Conservation (phyloP, 2,888 invertebrate genomes). For the Tetramorium bicarinatum region DNA sequence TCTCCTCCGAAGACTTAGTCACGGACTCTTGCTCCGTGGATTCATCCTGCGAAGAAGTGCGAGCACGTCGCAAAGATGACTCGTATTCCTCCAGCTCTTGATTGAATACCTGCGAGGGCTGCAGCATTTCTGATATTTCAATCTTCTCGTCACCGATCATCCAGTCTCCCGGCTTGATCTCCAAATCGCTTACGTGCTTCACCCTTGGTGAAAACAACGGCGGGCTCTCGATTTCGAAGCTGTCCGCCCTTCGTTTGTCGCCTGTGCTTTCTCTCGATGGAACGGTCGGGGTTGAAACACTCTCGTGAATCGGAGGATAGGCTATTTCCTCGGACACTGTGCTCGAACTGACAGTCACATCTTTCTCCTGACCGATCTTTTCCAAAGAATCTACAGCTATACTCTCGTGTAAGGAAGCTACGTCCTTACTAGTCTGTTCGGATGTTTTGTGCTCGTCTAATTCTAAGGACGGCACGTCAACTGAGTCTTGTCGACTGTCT, state of each 20-base stretch:
- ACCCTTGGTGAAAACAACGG: slow-evolving; percentile 81
- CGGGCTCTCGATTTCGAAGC: slow-evolving; percentile 82
- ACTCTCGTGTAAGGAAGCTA: slow-evolving; percentile 80
- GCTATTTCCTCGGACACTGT: slow-evolving; percentile 81
- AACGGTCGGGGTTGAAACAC: slow-evolving; percentile 12
- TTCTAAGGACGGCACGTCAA: slow-evolving; percentile 82
- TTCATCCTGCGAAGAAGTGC: slow-evolving; percentile 71
- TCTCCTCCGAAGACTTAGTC: slow-evolving; percentile 76
- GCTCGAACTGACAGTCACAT: slow-evolving; percentile 79
- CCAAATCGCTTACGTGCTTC: slow-evolving; percentile 79
- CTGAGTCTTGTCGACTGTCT: slow-evolving; percentile 79
- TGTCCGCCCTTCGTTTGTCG: slow-evolving; percentile 73
- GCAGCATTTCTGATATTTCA: slow-evolving; percentile 82
- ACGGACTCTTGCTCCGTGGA: slow-evolving; percentile 76
- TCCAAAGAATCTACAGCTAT: slow-evolving; percentile 80
- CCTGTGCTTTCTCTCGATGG: slow-evolving; percentile 25
- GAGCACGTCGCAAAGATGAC: slow-evolving; percentile 69
- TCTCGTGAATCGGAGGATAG: slow-evolving; percentile 76
- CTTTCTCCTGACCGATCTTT: slow-evolving; percentile 78
- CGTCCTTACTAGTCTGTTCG: slow-evolving; percentile 73
- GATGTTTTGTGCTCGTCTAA: slow-evolving; percentile 80
- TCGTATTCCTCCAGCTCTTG: slow-evolving; percentile 84
- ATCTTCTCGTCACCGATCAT: slow-evolving; percentile 85
- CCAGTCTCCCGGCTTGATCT: slow-evolving; percentile 84
- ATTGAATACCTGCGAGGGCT: slow-evolving; percentile 83